A percentile compares a stretch with the other conserved stretches of the same genome.
Evolutionary conservation across 2,113 vertebrate genomes (phyloP).

Genomic region (Actinemys pallida): DNA sequence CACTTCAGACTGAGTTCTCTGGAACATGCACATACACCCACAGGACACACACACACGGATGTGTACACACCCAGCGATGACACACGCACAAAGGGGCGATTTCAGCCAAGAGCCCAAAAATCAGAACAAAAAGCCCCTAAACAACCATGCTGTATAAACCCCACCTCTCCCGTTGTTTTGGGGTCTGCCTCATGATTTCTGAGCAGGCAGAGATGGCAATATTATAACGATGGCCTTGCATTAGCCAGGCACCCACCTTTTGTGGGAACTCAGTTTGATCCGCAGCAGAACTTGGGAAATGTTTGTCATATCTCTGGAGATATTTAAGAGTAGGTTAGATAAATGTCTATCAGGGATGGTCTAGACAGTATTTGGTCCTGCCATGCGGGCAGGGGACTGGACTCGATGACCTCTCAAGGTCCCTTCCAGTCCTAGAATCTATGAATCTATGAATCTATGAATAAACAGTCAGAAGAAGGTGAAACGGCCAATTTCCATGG

Average conservation of each 20-base stretch:
- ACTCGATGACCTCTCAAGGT: too few species aligned
- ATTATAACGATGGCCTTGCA: accelerated
- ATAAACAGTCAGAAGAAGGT: not conserved
- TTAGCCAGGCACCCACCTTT: accelerated
- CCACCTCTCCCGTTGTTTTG: accelerated
- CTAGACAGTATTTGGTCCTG: too few species aligned
- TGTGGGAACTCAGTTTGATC: accelerated
- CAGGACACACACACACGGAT: not conserved
- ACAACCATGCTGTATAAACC: accelerated
- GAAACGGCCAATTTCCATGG: too few species aligned
- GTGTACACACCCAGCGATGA: not conserved
- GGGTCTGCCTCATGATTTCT: accelerated
- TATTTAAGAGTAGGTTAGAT: too few species aligned
- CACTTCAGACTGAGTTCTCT: not conserved
- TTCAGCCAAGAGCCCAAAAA: not conserved
- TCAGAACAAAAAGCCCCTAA: accelerated
- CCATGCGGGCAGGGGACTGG: too few species aligned
- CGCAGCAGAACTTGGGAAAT: not conserved
- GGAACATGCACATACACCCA: not conserved
- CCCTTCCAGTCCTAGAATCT: too few species aligned
- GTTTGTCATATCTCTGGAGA: too few species aligned
- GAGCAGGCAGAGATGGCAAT: not conserved
- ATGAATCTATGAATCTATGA: too few species aligned
- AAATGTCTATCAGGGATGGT: too few species aligned
- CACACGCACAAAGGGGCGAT: accelerated